A percentile compares a stretch with the other conserved stretches of the same genome.
phyloP scores from a whole-genome alignment of 1,140 invertebrate species.

The Drosophila neocordata region DNA sequence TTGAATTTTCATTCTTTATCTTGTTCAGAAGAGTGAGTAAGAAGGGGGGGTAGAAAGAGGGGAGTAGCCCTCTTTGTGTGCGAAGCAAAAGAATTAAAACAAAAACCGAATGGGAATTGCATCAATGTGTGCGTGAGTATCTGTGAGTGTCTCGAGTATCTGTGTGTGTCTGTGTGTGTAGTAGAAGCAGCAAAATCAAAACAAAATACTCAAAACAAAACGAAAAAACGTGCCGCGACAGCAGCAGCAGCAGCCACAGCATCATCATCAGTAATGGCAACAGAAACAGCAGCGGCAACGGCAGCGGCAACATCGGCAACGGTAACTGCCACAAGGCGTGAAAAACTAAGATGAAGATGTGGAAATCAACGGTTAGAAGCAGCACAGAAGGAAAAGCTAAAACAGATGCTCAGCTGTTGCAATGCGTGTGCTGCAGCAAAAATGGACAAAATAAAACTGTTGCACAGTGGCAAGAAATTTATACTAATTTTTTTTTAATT shows the following conservation, averaged over 20 bases:
- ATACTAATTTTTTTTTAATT: neutral
- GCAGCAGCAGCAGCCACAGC: slow-evolving; percentile 15
- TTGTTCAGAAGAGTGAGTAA: slow-evolving; percentile 18
- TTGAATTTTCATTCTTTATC: slow-evolving; percentile 73
- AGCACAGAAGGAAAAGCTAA: slow-evolving; percentile 2
- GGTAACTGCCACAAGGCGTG: slow-evolving; percentile 54
- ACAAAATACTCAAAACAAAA: slow-evolving; percentile 69
- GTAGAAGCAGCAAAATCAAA: slow-evolving; percentile 74
- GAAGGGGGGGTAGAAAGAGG: neutral
- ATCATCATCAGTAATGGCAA: slow-evolving; percentile 24
- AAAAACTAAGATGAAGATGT: slow-evolving; percentile 40
- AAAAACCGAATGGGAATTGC: slow-evolving; percentile 47
- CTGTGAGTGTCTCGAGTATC: slow-evolving; percentile 37
- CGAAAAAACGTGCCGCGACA: slow-evolving; percentile 72
- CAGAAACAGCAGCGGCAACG: slow-evolving; percentile 12
- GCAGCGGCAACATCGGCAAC: slow-evolving; percentile 36
- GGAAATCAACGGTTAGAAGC: slow-evolving; percentile 16
- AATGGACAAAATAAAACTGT: slow-evolving; percentile 34
- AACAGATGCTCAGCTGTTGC: slow-evolving; percentile 52
- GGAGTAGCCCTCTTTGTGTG: slow-evolving; percentile 16
- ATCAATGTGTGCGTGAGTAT: slow-evolving; percentile 26
- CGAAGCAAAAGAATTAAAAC: slow-evolving; percentile 81
- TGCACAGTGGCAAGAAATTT: slow-evolving; percentile 31
- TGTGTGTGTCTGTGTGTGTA: slow-evolving; percentile 22
- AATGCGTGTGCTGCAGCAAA: slow-evolving; percentile 45